Base-by-base conservation (phyloP, 2,797 vertebrate species). In the Rhynchonycteris naso region DNA sequence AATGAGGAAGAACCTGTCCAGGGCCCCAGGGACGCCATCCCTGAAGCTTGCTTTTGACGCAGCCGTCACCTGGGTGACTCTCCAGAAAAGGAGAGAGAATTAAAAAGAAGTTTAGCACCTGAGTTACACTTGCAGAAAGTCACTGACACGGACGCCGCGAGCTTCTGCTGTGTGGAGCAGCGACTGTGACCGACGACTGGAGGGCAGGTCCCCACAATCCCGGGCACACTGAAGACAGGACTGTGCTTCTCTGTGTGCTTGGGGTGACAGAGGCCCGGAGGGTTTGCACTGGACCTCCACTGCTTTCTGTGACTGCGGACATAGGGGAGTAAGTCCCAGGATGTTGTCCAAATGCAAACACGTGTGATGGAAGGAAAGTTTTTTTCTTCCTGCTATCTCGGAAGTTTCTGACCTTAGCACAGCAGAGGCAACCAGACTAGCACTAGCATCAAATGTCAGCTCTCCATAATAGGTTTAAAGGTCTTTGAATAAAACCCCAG, bases 11-110 rank as follows among this genome's bases (percentile, higher is more conserved):
- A 76, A 26, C 83, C 83, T n/a, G 58, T 22, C 50, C 5, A 3
- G 56, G 79, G 72, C 80, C 66, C 50, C 56, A 7, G 2, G 43
- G 95, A 94, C 80, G 94, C 94, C 6, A 5, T 61, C 88, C 80
- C 78, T n/a, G 15, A 65, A 83, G 91, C 89, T 52, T 15, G 84
- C 83, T 71, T 61, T 79, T 10, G 92, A 96, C n/a, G 38, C 68
- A 16, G 2, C 80, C 1, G 66, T 81, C 93, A n/a, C 66, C 47
- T 43, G 5, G 87, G 83, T 2, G 43, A 28, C 58, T 43, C 33
- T 33, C 38, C 0, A 61, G 35, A 43, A 35, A 22, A 78, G 59
- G 54, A 30, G 35, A 15, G 33, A 26, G 79, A 65, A 52, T 59
- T 63, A 7, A 52, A 13, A 26, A 65, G 65, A 14, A n/a, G 68